Percentiles rank a stretch among this genome's conserved stretches.
Evolutionary conservation across 1,140 invertebrate genomes (phyloP).

Genomic region (Drosophila tropicalis): DNA sequence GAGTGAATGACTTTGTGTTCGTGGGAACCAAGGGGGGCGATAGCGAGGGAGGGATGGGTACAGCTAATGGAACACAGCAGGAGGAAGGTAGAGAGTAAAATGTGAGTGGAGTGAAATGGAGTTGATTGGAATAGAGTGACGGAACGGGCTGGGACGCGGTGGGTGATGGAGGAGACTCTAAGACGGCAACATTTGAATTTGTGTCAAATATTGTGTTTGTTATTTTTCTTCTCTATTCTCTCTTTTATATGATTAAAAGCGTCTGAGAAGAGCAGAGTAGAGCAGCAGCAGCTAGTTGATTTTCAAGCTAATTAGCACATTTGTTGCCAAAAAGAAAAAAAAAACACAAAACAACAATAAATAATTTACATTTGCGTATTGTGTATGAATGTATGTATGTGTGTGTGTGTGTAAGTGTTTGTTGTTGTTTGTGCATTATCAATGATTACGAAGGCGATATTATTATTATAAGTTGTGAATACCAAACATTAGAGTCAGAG

Average conservation of each 20-base stretch:
- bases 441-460: slow-evolving; percentile 64
- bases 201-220: slow-evolving; percentile 50
- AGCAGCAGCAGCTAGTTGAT: slow-evolving; percentile 14
- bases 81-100: slow-evolving; percentile 18
- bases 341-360: slow-evolving; percentile 51
- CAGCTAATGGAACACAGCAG: slow-evolving; percentile 4
- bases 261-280: neutral
- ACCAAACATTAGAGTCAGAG: neutral
- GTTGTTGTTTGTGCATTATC: slow-evolving; percentile 41
- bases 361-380: slow-evolving; percentile 33
- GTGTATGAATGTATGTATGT: slow-evolving; percentile 16
- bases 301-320: slow-evolving; percentile 24
- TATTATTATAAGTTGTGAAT: slow-evolving; percentile 25
- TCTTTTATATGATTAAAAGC: slow-evolving; percentile 5
- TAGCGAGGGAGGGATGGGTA: slow-evolving; percentile 12
- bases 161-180: neutral
- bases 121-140: neutral
- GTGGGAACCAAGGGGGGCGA: neutral
- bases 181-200: slow-evolving; percentile 50
- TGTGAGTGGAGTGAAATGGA: slow-evolving; percentile 22
- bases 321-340: neutral
- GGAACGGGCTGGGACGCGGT: neutral
- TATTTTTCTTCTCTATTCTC: neutral
- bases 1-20: slow-evolving; percentile 62
- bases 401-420: slow-evolving; percentile 19